Evolutionary conservation across 2,888 invertebrate species (phyloP), one percentile per base, ranked within the genome.

Genomic region (Drosophila algonquin): DNA sequence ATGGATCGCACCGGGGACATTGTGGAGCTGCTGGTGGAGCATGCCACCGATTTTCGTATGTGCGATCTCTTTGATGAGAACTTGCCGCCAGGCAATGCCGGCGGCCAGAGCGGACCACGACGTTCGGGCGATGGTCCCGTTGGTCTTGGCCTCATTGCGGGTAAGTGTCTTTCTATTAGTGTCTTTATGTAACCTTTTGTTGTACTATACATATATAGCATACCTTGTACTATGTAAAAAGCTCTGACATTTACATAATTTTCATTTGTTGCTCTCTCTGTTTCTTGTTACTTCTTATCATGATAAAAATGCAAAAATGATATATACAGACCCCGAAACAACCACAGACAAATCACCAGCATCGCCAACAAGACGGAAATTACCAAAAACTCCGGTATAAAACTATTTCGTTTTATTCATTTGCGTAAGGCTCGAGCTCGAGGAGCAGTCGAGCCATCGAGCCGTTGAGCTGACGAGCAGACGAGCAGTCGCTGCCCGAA

Each of bases 311-410:
- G 57, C 74, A 44, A 65, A 53, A 65, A 64, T 58, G 71, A 72
- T 65, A 54, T 76, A 59, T 60, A 74, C 96, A 97, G 97, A 97
- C 93, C 95, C 95, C 87, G 97, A 97, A 89, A 89, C 83, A 92
- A 90, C 87, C 67, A 94, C 94, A 91, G 97, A 97, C 93, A 97
- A 97, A 94, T 94, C 96, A 90, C 97, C 97, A 91, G 95, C 96
- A 85, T 97, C 97, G 91, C 97, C 97, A 90, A 97, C 97, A 85
- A 95, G 97, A 94, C 95, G 98, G 95, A 97, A 97, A 95, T 94
- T 98, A 93, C 98, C 98, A 93, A 97, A 97, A 95, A 98, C 98
- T 93, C 98, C 98, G 96, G 97, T 98, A 97, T 96, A 97, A 96
- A 95, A 93, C 75, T 79, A 77, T 86, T 88, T 86, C 71, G 84